Evolutionary conservation across 2,888 invertebrate species (phyloP), one percentile per base, ranked within the genome.

Genomic region (Drosophila ezoana): DNA sequence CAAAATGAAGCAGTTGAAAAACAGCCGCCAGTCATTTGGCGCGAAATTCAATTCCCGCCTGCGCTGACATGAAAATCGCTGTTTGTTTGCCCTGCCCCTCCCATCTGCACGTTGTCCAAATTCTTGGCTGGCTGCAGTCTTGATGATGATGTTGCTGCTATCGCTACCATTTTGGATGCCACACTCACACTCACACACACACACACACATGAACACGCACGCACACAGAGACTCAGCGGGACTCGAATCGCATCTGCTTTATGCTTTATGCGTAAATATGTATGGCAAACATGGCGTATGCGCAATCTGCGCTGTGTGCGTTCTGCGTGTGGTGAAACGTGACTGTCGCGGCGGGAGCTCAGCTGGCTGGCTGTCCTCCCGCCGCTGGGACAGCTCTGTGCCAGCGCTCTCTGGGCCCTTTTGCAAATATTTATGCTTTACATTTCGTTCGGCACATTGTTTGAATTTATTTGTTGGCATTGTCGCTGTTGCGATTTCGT

Each of bases 361-460:
- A 88, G 88, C 87, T 85, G 88, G 70, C 37, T 57, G 23, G 56
- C 63, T 59, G 43, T 45, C 43, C 54, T 56, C 38, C 33, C 11
- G 11, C 35, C 28, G 41, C 40, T 28, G 28, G 28, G 28, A 28
- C 28, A 8, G 18, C 33, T 32, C 13, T 13, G 41, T 41, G n/a
- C 32, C 53, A 28, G 48, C 45, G 48, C 45, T 23, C 60, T 56
- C 44, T 80, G 77, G 81, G 66, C 87, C 79, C 86, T 87, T 85
- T 83, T 56, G 87, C 85, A 85, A 85, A 85, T 88, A 86, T 86
- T 88, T 84, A 87, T 86, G 85, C 84, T 88, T 85, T 73, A 88
- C 86, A 83, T 88, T 88, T 83, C 79, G 76, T 79, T 85, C 87
- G 83, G 87, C 84, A 85, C 87, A 85, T 88, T 85, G 85, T 85